phyloP scores from a whole-genome alignment of 2,113 vertebrate genomes.

The Coryphaenoides rupestris region DNA sequence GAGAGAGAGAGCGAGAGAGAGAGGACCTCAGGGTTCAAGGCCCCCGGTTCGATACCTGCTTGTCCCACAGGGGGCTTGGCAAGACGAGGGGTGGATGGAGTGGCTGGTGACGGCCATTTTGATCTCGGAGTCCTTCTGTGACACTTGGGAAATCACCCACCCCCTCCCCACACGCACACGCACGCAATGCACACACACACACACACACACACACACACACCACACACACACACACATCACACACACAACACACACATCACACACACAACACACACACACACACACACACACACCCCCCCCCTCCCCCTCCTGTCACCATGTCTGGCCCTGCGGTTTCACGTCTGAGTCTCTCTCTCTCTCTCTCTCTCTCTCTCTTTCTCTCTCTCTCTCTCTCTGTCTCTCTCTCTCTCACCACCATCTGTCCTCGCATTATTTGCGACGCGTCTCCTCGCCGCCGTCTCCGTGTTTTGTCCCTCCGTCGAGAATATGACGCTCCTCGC shows the following conservation, averaged over 20 bases:
- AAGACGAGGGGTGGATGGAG: constrained; percentile 44
- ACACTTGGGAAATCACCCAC: constrained; percentile 49
- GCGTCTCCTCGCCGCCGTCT: not conserved
- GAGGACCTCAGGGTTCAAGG: constrained; percentile 62
- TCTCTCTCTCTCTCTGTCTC: not conserved
- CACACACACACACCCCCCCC: not conserved
- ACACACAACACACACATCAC: too few relatives aligned
- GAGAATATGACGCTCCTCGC: not conserved
- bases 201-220: not conserved
- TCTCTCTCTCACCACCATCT: not conserved
- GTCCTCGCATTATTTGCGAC: not conserved
- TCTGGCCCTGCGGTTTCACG: not conserved
- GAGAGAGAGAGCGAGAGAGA: too few relatives aligned
- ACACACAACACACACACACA: too few relatives aligned
- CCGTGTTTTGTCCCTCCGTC: not conserved
- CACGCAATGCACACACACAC: too few relatives aligned
- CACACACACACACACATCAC: too few relatives aligned
- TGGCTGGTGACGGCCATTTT: constrained; percentile 54
- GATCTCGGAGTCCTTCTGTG: constrained; percentile 50
- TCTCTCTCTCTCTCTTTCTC: not conserved
- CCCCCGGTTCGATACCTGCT: constrained; percentile 59
- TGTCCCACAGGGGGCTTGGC: constrained; percentile 49
- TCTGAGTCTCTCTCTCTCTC: not conserved
- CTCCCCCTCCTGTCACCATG: constrained; percentile 4
- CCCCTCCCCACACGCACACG: constrained; percentile 23